Conservation (phyloP, 2,888 invertebrate genomes). For the Drosophila anomelani region DNA sequence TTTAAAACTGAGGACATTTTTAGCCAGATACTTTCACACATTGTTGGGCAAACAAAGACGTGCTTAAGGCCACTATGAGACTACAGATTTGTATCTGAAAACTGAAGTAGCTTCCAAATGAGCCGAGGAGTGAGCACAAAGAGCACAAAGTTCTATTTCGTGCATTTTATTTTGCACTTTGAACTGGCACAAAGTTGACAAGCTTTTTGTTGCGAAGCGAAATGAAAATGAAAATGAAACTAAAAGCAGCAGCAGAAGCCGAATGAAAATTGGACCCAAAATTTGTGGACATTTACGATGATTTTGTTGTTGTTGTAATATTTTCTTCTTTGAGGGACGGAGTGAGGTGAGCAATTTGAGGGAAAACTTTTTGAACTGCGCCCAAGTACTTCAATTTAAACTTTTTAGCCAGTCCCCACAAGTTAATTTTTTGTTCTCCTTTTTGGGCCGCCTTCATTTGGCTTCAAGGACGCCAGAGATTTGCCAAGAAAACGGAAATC, state of each 20-base stretch:
- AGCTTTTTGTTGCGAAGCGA: conserved; percentile 29
- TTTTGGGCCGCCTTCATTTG: conserved; percentile 32
- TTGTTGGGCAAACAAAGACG: conserved; percentile 8
- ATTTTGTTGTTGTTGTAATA: conserved; percentile 48
- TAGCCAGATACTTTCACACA: background rate
- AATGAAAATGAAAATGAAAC: conserved; percentile 38
- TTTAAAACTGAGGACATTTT: background rate
- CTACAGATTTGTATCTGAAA: conserved; percentile 11
- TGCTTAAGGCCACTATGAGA: conserved; percentile 10
- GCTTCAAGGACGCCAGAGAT: conserved; percentile 33
- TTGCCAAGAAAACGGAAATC: conserved; percentile 17
- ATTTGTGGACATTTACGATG: conserved; percentile 61
- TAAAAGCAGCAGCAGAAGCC: conserved; percentile 28
- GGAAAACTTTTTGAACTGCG: conserved; percentile 50
- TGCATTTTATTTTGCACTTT: conserved; percentile 40
- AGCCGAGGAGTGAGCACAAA: conserved; percentile 23
- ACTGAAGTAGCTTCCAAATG: conserved; percentile 30
- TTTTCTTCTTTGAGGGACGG: background rate
- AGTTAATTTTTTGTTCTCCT: conserved; percentile 41
- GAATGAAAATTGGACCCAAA: conserved; percentile 66
- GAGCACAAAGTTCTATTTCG: conserved; percentile 26
- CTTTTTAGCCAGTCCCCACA: conserved; percentile 51
- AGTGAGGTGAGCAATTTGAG: conserved; percentile 30
- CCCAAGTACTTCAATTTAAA: conserved; percentile 71
- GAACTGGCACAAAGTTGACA: conserved; percentile 47